Evolutionary conservation across 1,140 invertebrate species (phyloP).

Genomic region (Zaprionus tsacasi): DNA sequence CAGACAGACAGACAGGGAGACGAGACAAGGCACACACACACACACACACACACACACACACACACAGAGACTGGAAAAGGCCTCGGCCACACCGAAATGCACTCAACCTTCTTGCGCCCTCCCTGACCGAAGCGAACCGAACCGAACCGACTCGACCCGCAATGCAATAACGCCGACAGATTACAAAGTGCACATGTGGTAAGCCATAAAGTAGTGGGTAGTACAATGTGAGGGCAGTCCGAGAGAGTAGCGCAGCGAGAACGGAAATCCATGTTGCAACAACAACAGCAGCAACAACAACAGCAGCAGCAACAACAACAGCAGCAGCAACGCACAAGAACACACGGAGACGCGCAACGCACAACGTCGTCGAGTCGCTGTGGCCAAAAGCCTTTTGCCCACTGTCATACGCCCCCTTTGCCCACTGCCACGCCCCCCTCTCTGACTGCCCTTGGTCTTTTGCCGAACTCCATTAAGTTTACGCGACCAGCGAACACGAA

Average conservation of each 20-base stretch:
- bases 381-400: slow-evolving; percentile 34
- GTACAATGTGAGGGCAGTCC: slow-evolving; percentile 46
- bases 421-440: neutral
- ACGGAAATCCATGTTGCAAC: slow-evolving; percentile 70
- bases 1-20: slow-evolving; percentile 16
- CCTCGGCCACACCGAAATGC: slow-evolving; percentile 63
- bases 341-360: slow-evolving; percentile 30
- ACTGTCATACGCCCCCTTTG: neutral
- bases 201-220: slow-evolving; percentile 71
- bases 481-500: slow-evolving; percentile 64
- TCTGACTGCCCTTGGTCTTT: slow-evolving; percentile 42
- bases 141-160: slow-evolving; percentile 38
- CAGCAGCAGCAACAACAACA: slow-evolving; percentile 17
- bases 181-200: slow-evolving; percentile 82
- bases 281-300: slow-evolving; percentile 42
- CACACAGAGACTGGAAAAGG: slow-evolving; percentile 19
- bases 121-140: slow-evolving; percentile 9
- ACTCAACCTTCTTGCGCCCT: slow-evolving; percentile 59
- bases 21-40: slow-evolving; percentile 22
- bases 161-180: slow-evolving; percentile 81
- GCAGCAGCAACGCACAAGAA: slow-evolving; percentile 33
- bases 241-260: slow-evolving; percentile 60
- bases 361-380: slow-evolving; percentile 19
- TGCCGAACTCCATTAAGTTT: slow-evolving; percentile 79
- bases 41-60: slow-evolving; percentile 12